phyloP scores from a whole-genome alignment of 2,888 invertebrate genomes.

The Polymixis flavicincta region DNA sequence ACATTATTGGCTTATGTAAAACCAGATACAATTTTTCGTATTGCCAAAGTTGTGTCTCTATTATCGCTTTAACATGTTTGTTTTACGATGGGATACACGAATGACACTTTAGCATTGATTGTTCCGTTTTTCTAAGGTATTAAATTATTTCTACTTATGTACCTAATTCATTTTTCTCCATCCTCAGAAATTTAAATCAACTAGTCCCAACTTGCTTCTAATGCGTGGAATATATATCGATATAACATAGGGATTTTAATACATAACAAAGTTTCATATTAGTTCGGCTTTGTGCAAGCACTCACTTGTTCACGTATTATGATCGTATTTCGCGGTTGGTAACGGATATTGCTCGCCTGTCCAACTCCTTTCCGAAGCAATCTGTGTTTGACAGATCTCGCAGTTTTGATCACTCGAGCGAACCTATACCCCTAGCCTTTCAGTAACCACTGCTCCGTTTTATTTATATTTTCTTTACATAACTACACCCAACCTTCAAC shows the following conservation, averaged over 20 bases:
- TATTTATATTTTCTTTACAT: slow-evolving; percentile 69
- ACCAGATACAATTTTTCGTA: background rate
- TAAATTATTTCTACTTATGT: background rate
- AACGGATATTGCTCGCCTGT: slow-evolving; percentile 77
- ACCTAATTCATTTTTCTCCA: background rate
- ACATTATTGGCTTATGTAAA: background rate
- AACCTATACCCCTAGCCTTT: slow-evolving; percentile 72
- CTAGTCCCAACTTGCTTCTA: too few relatives aligned
- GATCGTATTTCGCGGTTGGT: slow-evolving; percentile 72
- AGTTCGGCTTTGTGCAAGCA: slow-evolving; percentile 48
- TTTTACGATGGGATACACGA: background rate
- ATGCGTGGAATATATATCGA: background rate
- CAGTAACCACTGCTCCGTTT: slow-evolving; percentile 67
- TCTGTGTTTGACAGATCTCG: slow-evolving; percentile 84
- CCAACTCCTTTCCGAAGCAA: slow-evolving; percentile 79
- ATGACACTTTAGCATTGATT: background rate
- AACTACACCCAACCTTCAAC: slow-evolving; percentile 43
- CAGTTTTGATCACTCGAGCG: slow-evolving; percentile 82
- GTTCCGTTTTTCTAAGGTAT: background rate
- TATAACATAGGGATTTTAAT: slow-evolving; percentile 6
- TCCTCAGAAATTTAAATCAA: background rate
- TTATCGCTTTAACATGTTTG: background rate
- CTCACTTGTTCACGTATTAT: slow-evolving; percentile 63
- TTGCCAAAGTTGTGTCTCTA: background rate
- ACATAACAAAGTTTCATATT: slow-evolving; percentile 45